A percentile compares a stretch with the other conserved stretches of the same genome.
Conservation (phyloP, 2,113 vertebrate genomes). For the Zootoca vivipara region DNA sequence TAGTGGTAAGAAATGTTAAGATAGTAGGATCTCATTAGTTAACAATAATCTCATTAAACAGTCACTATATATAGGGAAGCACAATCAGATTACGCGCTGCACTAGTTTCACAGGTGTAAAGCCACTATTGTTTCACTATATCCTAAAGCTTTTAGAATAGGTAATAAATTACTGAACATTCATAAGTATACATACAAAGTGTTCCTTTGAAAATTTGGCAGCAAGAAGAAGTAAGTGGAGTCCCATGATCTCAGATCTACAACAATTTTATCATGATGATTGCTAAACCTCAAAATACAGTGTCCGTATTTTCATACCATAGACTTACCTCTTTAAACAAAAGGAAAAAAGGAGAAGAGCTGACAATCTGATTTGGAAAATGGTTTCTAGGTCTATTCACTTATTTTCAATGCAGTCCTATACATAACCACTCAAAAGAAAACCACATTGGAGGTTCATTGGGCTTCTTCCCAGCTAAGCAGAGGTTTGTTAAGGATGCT, state of each 20-base stretch:
- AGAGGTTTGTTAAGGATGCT: too few species aligned
- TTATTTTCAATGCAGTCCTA: background rate
- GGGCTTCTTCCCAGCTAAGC: too few species aligned
- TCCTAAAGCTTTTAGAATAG: background rate
- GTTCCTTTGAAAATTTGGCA: background rate
- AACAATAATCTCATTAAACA: background rate
- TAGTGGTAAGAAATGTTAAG: conserved; percentile 57
- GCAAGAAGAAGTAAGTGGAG: background rate
- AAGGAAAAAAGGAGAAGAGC: background rate
- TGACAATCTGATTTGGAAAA: background rate
- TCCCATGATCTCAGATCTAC: background rate
- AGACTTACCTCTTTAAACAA: background rate
- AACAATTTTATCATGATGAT: background rate
- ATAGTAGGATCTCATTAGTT: background rate
- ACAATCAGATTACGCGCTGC: background rate
- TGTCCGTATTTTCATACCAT: background rate
- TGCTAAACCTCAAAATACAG: background rate
- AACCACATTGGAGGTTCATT: too few species aligned
- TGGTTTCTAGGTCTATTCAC: background rate
- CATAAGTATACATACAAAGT: background rate
- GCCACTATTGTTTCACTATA: background rate
- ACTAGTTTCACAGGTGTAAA: background rate
- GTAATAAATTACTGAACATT: background rate
- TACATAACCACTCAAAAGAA: too few species aligned
- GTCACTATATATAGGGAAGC: conserved; percentile 3